phyloP scores from a whole-genome alignment of 2,888 invertebrate species.

The Pimpla rufipes region DNA sequence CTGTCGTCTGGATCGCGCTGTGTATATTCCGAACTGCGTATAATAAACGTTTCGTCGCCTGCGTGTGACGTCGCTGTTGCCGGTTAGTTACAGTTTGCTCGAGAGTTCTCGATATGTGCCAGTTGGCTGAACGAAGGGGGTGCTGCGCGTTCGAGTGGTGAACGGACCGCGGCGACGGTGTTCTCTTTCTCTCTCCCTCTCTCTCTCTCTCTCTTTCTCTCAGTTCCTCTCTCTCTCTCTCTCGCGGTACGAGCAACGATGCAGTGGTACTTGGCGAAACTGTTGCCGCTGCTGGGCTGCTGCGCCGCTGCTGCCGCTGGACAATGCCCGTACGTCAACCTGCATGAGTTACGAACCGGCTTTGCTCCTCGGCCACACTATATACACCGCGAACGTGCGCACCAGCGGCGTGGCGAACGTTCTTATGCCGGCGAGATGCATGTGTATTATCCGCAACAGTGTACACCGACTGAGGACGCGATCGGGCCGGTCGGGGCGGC shows the following conservation, averaged over 20 bases:
- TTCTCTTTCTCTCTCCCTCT: no score
- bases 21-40: slow-evolving; percentile 16
- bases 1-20: slow-evolving; percentile 39
- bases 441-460: slow-evolving; percentile 50
- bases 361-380: slow-evolving; percentile 48
- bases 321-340: slow-evolving; percentile 79
- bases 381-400: slow-evolving; percentile 43
- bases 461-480: slow-evolving; percentile 26
- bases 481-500: slow-evolving; percentile 34
- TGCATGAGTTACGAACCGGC: slow-evolving; percentile 79
- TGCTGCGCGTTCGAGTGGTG: slow-evolving; percentile 28
- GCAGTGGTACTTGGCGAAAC: slow-evolving; percentile 67
- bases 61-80: slow-evolving; percentile 29
- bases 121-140: slow-evolving; percentile 51
- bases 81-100: slow-evolving; percentile 40
- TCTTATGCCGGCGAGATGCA: slow-evolving; percentile 52
- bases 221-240: no score
- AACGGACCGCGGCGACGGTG: slow-evolving; percentile 56
- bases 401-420: slow-evolving; percentile 49
- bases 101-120: slow-evolving; percentile 55
- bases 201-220: no score
- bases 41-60: slow-evolving; percentile 45
- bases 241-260: slow-evolving; percentile 40
- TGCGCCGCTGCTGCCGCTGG: slow-evolving; percentile 63
- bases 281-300: slow-evolving; percentile 68